phyloP scores from a whole-genome alignment of 2,113 vertebrate genomes.

The Lanius collurio region DNA sequence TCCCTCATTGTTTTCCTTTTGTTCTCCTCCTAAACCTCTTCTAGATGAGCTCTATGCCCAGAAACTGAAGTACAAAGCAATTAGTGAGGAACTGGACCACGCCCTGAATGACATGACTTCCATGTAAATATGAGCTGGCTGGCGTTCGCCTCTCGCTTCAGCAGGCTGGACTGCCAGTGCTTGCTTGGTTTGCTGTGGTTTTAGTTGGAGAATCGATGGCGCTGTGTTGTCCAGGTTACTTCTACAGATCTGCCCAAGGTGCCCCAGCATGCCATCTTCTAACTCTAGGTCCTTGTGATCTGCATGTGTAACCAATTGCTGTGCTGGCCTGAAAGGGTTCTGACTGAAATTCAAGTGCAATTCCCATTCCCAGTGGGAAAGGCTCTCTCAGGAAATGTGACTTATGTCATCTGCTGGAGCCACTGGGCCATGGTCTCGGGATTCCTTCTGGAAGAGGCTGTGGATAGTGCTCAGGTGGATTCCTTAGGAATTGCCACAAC shows the following conservation, averaged over 20 bases:
- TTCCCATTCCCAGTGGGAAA: neutral
- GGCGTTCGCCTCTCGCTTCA: conserved; percentile 13
- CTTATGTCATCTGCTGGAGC: neutral
- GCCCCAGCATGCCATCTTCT: neutral
- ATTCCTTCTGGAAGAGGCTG: conserved; percentile 12
- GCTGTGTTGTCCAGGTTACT: neutral
- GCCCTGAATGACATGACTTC: conserved; percentile 99
- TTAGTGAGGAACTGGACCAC: conserved; percentile 98
- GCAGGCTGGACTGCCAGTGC: neutral
- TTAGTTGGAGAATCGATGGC: neutral
- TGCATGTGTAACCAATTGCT: conserved; percentile 37
- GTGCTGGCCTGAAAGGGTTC: neutral
- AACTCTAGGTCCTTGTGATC: neutral
- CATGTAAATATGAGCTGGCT: conserved; percentile 87
- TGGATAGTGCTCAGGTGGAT: neutral
- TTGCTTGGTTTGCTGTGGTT: conserved; percentile 46
- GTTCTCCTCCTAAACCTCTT: conserved; percentile 46
- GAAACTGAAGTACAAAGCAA: conserved; percentile 99
- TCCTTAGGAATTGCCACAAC: neutral
- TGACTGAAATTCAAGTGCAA: neutral
- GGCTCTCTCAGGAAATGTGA: neutral
- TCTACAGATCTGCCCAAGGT: conserved; percentile 37
- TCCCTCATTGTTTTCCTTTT: conserved; percentile 42
- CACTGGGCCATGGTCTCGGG: neutral
- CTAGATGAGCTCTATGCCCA: conserved; percentile 95